Evolutionary conservation across 2,113 vertebrate species (phyloP).

Genomic region (Protobothrops flavoviridis): DNA sequence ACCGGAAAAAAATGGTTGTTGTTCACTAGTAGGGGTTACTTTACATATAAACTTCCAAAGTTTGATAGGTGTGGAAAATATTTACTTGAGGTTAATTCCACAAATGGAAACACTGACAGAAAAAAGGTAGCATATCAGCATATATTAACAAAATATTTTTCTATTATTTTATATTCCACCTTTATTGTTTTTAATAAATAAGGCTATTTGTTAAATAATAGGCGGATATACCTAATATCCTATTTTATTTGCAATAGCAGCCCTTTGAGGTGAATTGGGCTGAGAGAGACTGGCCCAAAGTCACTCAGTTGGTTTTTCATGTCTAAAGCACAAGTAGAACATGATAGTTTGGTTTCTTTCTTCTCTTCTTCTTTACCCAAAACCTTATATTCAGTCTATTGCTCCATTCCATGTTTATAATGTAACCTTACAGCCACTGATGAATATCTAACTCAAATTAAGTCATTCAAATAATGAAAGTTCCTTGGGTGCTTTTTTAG

Average conservation of each 20-base stretch:
- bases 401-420: not conserved
- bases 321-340: too few species aligned
- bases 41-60: too few species aligned
- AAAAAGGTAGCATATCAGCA: not conserved
- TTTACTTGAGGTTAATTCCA: not conserved
- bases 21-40: not conserved
- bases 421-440: not conserved
- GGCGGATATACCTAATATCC: not conserved
- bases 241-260: too few species aligned
- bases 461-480: conserved; percentile 1
- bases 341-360: not conserved
- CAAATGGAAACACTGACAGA: too few species aligned
- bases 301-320: too few species aligned
- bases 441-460: not conserved
- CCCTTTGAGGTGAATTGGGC: too few species aligned
- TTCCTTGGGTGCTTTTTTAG: not conserved
- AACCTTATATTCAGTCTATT: not conserved
- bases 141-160: not conserved
- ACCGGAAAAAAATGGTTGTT: not conserved
- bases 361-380: not conserved
- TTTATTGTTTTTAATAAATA: too few species aligned
- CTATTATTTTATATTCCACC: too few species aligned
- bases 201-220: too few species aligned
- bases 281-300: too few species aligned
- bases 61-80: not conserved